Conservation (phyloP, 1,140 invertebrate species). For the Nomia melanderi region DNA sequence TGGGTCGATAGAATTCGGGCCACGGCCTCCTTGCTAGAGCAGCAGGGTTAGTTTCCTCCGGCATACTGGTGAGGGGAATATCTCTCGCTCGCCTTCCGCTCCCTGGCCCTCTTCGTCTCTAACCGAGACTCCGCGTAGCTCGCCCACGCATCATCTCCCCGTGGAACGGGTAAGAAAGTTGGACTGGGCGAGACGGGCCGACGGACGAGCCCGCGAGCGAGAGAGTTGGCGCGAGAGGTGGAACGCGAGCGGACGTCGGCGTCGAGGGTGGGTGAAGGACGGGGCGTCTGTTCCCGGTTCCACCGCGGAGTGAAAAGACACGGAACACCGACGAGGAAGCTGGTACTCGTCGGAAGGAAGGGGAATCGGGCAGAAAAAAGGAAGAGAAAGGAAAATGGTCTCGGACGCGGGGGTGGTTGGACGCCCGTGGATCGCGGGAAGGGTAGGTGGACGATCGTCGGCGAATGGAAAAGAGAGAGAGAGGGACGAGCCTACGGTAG, state of each 20-base stretch:
- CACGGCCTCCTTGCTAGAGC: constrained; percentile 59
- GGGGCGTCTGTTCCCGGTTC: constrained; percentile 7
- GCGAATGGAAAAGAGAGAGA: neutral
- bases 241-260: neutral
- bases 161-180: neutral
- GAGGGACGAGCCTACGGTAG: constrained; percentile 4
- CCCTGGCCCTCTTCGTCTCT: too few relatives aligned
- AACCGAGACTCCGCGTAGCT: too few relatives aligned
- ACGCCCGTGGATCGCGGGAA: neutral
- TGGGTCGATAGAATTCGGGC: constrained; percentile 69
- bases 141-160: neutral
- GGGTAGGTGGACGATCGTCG: constrained; percentile 13
- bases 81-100: neutral
- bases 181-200: constrained; percentile 2
- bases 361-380: constrained; percentile 11
- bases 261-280: constrained; percentile 7
- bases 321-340: constrained; percentile 53
- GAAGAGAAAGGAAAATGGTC: constrained; percentile 27
- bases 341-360: constrained; percentile 27
- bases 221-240: constrained; percentile 17
- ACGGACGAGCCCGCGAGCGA: constrained; percentile 4
- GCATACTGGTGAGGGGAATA: neutral
- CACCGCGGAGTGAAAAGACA: constrained; percentile 36
- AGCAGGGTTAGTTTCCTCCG: constrained; percentile 42
- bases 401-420: neutral